A percentile compares a stretch with the other conserved stretches of the same genome.
phyloP scores from a whole-genome alignment of 1,140 invertebrate genomes.

The Tetramorium simillimum region DNA sequence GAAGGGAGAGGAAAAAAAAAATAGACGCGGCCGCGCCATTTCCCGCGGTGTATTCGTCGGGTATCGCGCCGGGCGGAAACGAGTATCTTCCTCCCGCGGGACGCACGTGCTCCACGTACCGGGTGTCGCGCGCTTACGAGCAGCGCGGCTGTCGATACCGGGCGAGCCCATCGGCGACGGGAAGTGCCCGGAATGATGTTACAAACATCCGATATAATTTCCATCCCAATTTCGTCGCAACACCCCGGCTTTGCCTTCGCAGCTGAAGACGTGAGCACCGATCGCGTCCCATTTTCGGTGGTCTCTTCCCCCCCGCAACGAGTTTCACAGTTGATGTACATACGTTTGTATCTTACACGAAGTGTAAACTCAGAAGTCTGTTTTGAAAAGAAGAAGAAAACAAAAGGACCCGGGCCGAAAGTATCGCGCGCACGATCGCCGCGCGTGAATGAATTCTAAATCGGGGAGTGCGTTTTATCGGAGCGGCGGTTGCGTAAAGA shows the following conservation, averaged over 20 bases:
- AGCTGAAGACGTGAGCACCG: too few species aligned
- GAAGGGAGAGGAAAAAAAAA: background rate
- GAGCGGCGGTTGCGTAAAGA: slow-evolving; percentile 10
- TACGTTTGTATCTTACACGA: background rate
- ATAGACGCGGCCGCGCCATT: background rate
- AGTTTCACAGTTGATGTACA: background rate
- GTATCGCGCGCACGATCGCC: slow-evolving; percentile 15
- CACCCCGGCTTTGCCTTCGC: background rate
- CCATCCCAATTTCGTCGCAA: background rate
- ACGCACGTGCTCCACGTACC: slow-evolving; percentile 19
- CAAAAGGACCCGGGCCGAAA: background rate
- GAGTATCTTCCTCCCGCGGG: slow-evolving; percentile 63
- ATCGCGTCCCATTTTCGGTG: background rate
- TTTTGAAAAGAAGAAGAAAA: background rate
- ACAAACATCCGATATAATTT: background rate
- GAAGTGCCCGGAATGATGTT: background rate
- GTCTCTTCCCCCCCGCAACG: too few species aligned
- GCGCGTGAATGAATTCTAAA: slow-evolving; percentile 32
- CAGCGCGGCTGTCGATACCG: background rate
- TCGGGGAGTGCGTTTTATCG: slow-evolving; percentile 11
- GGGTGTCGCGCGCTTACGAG: slow-evolving; percentile 15
- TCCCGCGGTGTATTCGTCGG: slow-evolving; percentile 8
- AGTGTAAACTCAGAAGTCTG: background rate
- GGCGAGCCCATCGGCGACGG: too few species aligned
- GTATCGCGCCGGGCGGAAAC: slow-evolving; percentile 65